Evolutionary conservation across 2,888 invertebrate species (phyloP), one percentile per base, ranked within the genome.

Genomic region (Lasioglossum marginatum): DNA sequence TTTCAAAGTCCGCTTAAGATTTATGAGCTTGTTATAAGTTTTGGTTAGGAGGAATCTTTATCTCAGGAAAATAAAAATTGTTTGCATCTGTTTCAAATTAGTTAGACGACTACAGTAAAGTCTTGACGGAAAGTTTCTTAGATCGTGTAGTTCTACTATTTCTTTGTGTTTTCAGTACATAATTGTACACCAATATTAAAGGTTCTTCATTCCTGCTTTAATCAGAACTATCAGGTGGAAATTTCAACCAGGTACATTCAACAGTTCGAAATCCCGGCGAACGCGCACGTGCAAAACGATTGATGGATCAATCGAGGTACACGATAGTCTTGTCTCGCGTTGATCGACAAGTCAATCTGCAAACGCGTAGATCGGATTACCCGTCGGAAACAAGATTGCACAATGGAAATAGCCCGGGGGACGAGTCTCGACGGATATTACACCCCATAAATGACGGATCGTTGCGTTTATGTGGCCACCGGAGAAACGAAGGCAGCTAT

Each of bases 301-400:
- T 23, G 52, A 63, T 16, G 27, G 16, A 60, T 31, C 19, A 6
- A 14, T 31, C 12, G 68, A 68, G 68, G 10, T 40, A 5, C 66
- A 0, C 23, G 23, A 52, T 52, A 19, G 19, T 34, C 40, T 8
- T 0, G 2, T 68, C 45, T 14, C 40, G 16, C 45, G 8, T 31
- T n/a, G 16, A 66, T 57, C 37, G 78, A 57, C 78, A n/a, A 71
- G 40, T 78, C 48, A n/a, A 70, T 70, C 52, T 52, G 12, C 10
- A 14, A 57, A 71, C 27, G 40, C 23, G 40, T 37, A 34, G n/a
- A 10, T 70, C n/a, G 52, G n/a, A 70, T 52, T 52, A 40, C n/a
- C 57, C 40, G 37, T 8, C 68, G 68, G 34, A 68, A 40, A 68
- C 68, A 48, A 45, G 31, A 48, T 72, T 45, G 27, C 19, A 23